Evolutionary conservation across 2,113 vertebrate species (phyloP), one percentile per base, ranked within the genome.

Genomic region (Nettapus auritus): DNA sequence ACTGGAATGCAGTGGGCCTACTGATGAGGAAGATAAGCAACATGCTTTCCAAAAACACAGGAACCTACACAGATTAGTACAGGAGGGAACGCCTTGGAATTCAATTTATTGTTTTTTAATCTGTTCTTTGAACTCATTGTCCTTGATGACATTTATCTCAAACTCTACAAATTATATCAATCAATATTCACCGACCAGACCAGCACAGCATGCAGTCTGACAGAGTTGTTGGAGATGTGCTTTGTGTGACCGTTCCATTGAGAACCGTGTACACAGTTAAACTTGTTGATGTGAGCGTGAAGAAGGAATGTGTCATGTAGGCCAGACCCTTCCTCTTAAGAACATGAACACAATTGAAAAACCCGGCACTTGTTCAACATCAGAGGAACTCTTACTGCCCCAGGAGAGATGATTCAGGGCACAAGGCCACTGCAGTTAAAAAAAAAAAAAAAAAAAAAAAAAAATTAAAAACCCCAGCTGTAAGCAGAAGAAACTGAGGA

Each of bases 271-370:
- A 64, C 85, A 96, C 97, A 97, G 97, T 91, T 93, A 77, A 92
- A 96, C 97, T 98, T 98, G 98, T 98, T 98, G 97, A 95, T 97
- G 97, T 93, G 98, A 98, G 98, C 96, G 98, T 98, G 98, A 98
- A 98, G 98, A 97, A 91, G 97, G 97, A 98, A 98, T 98, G 98
- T 98, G 98, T 98, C 98, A 3, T 93, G 90, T 42, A 74, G 98
- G 98, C 96, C 92, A 92, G 97, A 97, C 97, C 98, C 98, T 98
- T 98, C 98, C 97, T 97, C 89, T 97, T 98, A 95, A 98, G 98
- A 98, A 95, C 97, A 97, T 13, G 82, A 94, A 97, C 75, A 96
- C 97, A 95, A 97, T 96, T 96, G 97, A 97, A 95, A 97, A 92
- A 89, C 74, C 92, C 95, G 71, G 91, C 91, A 89, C 97, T 97